Percentiles rank a stretch among this genome's conserved stretches.
phyloP scores from a whole-genome alignment of 2,113 vertebrate genomes.

The Chionis minor region DNA sequence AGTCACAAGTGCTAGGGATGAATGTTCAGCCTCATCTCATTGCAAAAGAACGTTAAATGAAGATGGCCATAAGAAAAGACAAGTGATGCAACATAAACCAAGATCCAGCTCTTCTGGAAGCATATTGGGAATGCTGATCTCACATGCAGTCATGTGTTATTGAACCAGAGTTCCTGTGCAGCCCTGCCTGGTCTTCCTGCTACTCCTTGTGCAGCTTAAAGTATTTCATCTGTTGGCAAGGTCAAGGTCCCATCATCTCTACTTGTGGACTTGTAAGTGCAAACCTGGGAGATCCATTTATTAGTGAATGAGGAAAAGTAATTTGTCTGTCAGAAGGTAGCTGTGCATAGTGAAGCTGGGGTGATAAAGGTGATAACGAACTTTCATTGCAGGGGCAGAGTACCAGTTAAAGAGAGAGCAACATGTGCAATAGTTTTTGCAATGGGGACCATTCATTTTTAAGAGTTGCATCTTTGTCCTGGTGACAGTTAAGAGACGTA shows the following conservation, averaged over 20 bases:
- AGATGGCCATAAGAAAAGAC: neutral
- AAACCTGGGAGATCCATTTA: neutral
- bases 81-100: neutral
- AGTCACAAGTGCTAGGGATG: neutral
- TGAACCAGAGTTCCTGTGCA: neutral
- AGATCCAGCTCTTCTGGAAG: neutral
- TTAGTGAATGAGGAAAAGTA: neutral
- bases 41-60: neutral
- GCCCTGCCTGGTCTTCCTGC: neutral
- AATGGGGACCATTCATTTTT: neutral
- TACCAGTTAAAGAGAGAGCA: neutral
- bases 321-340: neutral
- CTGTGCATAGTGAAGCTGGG: neutral
- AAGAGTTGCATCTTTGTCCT: neutral
- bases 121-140: neutral
- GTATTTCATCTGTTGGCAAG: neutral
- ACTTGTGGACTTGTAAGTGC: neutral
- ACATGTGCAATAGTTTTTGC: neutral
- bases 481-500: neutral
- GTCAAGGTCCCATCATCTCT: neutral
- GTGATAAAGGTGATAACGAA: neutral
- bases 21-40: neutral
- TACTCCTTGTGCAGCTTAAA: neutral
- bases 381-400: neutral
- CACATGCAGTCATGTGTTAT: neutral